Evolutionary conservation across 2,888 invertebrate species (phyloP).

Genomic region (Halictus quadricinctus): DNA sequence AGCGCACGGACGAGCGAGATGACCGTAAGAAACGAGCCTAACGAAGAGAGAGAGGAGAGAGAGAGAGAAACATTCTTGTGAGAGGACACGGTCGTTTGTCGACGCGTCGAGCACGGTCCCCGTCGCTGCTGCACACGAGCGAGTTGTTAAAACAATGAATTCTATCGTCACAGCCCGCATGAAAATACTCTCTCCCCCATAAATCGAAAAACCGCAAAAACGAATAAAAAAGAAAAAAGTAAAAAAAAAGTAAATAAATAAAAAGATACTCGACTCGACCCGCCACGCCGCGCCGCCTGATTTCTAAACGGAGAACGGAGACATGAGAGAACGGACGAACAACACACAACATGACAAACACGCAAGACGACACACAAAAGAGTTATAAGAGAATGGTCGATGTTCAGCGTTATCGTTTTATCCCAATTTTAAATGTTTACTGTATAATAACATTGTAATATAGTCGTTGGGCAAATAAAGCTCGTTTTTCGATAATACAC

Average conservation of each 20-base stretch:
- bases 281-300: slow-evolving; percentile 16
- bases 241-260: not conserved
- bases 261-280: not conserved
- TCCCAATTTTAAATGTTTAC: slow-evolving; percentile 79
- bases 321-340: slow-evolving; percentile 1
- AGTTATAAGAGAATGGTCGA: slow-evolving; percentile 60
- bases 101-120: slow-evolving; percentile 42
- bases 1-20: not conserved
- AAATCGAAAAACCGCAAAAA: not conserved
- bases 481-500: slow-evolving; percentile 75
- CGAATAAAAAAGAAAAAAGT: not conserved
- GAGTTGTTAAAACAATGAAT: slow-evolving; percentile 31
- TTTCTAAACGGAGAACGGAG: not conserved
- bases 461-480: slow-evolving; percentile 80
- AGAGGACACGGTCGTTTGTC: not conserved
- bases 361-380: not conserved
- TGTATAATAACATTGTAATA: slow-evolving; percentile 80
- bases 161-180: slow-evolving; percentile 55
- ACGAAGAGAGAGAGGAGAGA: not conserved
- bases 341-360: not conserved
- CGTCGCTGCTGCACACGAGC: slow-evolving; percentile 38
- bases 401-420: slow-evolving; percentile 78
- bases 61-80: not conserved
- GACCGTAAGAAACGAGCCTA: not conserved
- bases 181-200: slow-evolving; percentile 23